phyloP scores from a whole-genome alignment of 1,140 invertebrate species.

The Drosophila parabipectinata region DNA sequence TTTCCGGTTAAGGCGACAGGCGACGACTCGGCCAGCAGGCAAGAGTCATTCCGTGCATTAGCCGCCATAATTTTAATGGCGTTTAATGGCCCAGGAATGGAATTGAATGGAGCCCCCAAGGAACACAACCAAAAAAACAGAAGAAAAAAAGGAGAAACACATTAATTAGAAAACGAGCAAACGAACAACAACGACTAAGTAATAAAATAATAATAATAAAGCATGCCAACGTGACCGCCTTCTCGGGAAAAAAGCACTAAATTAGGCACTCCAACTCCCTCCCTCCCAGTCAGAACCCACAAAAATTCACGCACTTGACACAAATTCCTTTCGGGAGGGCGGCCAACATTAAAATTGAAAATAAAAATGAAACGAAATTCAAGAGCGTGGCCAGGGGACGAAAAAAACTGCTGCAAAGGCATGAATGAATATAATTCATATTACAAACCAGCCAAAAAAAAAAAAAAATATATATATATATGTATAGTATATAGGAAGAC shows the following conservation, averaged over 20 bases:
- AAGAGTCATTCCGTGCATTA: constrained; percentile 52
- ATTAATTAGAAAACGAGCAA: constrained; percentile 72
- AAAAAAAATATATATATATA: neutral
- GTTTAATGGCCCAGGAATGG: constrained; percentile 69
- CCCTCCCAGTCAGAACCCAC: constrained; percentile 15
- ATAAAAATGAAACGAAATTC: constrained; percentile 36
- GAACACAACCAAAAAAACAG: constrained; percentile 7
- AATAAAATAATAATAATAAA: constrained; percentile 75
- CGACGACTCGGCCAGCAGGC: constrained; percentile 6
- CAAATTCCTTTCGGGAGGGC: constrained; percentile 63
- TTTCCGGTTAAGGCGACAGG: constrained; percentile 60
- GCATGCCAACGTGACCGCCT: constrained; percentile 59
- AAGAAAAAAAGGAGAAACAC: constrained; percentile 27
- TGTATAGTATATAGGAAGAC: neutral
- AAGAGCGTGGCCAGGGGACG: constrained; percentile 11
- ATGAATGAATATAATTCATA: constrained; percentile 66
- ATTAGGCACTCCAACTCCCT: constrained; percentile 53
- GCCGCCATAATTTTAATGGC: constrained; percentile 76
- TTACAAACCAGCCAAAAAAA: constrained; percentile 45
- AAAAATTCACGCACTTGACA: constrained; percentile 75
- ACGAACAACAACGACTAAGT: constrained; percentile 43
- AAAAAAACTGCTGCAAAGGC: constrained; percentile 40
- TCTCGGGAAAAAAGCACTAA: constrained; percentile 42
- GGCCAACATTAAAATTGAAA: constrained; percentile 68
- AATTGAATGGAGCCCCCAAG: constrained; percentile 35